Conservation (phyloP, 2,888 invertebrate genomes). For the Leucoma salicis region DNA sequence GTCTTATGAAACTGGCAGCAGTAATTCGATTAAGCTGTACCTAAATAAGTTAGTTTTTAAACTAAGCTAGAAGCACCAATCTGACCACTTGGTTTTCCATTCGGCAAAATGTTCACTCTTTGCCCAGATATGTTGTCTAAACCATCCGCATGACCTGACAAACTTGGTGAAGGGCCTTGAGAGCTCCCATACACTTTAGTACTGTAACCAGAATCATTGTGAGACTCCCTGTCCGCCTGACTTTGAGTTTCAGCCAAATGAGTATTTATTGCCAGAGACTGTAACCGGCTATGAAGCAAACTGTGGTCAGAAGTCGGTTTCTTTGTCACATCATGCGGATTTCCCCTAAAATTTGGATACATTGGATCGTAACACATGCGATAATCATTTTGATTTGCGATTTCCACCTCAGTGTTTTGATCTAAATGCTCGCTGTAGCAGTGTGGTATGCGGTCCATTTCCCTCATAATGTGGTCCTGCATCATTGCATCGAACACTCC, state of each 20-base stretch:
- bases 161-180: slow-evolving; percentile 89
- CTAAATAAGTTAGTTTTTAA: too few species aligned
- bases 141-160: slow-evolving; percentile 82
- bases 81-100: slow-evolving; percentile 59
- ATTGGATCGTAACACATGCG: slow-evolving; percentile 61
- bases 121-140: slow-evolving; percentile 68
- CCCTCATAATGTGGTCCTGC: slow-evolving; percentile 77
- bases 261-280: slow-evolving; percentile 75
- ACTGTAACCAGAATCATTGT: slow-evolving; percentile 93
- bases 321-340: slow-evolving; percentile 50
- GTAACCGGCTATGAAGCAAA: slow-evolving; percentile 70
- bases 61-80: slow-evolving; percentile 86
- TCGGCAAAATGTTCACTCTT: slow-evolving; percentile 56
- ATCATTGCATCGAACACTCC: slow-evolving; percentile 78
- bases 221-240: slow-evolving; percentile 84
- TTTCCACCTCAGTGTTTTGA: slow-evolving; percentile 75
- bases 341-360: slow-evolving; percentile 52
- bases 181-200: slow-evolving; percentile 91
- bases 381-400: slow-evolving; percentile 72
- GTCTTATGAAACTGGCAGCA: too few species aligned
- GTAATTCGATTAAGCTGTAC: too few species aligned
- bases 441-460: slow-evolving; percentile 76
- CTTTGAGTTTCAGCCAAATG: slow-evolving; percentile 74
- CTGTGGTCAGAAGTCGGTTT: slow-evolving; percentile 68
- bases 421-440: slow-evolving; percentile 73